Base-by-base conservation (phyloP, 2,797 vertebrate genomes). In the Cynodonichthys magdalenae region DNA sequence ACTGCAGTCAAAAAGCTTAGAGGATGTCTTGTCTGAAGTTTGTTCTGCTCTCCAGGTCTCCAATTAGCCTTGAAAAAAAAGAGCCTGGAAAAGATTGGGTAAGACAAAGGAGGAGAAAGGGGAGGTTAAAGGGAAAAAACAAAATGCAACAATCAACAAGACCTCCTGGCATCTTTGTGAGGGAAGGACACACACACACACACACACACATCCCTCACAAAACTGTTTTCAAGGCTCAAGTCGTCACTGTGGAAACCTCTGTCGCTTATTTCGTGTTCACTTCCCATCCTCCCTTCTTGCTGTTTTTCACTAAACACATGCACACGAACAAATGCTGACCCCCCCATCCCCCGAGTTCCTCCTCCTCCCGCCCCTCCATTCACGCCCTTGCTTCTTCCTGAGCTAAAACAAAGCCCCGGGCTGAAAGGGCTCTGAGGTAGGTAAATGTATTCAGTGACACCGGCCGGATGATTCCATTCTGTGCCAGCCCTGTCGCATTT, bases 401-500 rank as follows among this genome's bases (percentile, higher is more conserved):
- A 75, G 74, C 83, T 93, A 94, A 92, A 93, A 93, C 93, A 94
- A 94, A 93, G 86, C 86, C 60, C 55, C 0, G 59, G 71, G 49
- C 85, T 97, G 95, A 98, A 97, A 95, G 91, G 93, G 84, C 96
- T 61, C 95, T 95, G 96, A 96, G 95, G 97, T 96, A 97, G 97
- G 97, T 98, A 96, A 97, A 98, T 97, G 95, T 96, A 98, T 98
- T 96, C 96, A 87, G 92, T 96, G 96, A 97, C 96, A 97, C 90
- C 80, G 92, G 96, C 96, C 95, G 95, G 95, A 96, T 97, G 96
- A 97, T 96, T 98, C 95, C 94, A 95, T 98, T 97, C 96, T 95
- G 94, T 78, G 82, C 92, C 92, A 92, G 93, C 91, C 92, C 95
- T 94, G 93, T 95, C 94, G 92, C 95, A 85, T 96, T 98, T 98